These are phyloP conservation scores for Anastrepha ludens DNA, from an alignment of 1,140 invertebrate species.

Conservation along the genomic window DNA sequence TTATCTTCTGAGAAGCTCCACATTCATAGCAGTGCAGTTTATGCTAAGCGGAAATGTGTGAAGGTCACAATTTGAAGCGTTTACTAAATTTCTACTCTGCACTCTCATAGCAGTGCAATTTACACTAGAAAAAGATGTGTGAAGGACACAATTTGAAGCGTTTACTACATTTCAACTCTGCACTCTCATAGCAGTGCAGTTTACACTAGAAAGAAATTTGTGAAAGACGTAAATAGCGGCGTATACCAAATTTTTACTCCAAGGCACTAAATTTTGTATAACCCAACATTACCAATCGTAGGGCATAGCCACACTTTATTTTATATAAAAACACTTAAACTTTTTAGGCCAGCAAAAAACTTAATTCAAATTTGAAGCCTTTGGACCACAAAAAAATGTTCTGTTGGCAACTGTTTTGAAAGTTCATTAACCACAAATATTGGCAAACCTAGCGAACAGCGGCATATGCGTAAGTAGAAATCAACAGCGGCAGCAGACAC, in stretches of 20 bases:
- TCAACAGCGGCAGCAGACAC: neutral
- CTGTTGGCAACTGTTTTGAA: neutral
- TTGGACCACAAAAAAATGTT: neutral
- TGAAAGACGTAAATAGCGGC: too few relatives aligned
- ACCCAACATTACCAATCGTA: neutral
- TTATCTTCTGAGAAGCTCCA: too few relatives aligned
- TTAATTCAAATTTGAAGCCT: neutral
- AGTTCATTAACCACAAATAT: neutral
- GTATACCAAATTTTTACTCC: neutral
- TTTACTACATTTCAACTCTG: neutral
- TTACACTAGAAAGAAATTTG: slow-evolving; percentile 39
- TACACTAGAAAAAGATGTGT: too few relatives aligned
- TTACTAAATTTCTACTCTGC: too few relatives aligned
- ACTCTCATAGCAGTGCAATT: too few relatives aligned
- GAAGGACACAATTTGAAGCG: too few relatives aligned
- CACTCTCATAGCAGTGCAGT: slow-evolving; percentile 40
- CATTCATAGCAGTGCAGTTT: too few relatives aligned
- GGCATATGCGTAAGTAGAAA: neutral
- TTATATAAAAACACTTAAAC: neutral
- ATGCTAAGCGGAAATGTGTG: too few relatives aligned
- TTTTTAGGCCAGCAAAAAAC: neutral
- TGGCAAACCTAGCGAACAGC: neutral
- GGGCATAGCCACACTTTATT: neutral
- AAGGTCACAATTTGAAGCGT: too few relatives aligned
- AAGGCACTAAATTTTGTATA: neutral